Percentiles rank a stretch among this genome's conserved stretches.
These are phyloP conservation scores for Ambastaia sidthimunki DNA, from an alignment of 2,797 vertebrate genomes.

Conservation along the genomic window DNA sequence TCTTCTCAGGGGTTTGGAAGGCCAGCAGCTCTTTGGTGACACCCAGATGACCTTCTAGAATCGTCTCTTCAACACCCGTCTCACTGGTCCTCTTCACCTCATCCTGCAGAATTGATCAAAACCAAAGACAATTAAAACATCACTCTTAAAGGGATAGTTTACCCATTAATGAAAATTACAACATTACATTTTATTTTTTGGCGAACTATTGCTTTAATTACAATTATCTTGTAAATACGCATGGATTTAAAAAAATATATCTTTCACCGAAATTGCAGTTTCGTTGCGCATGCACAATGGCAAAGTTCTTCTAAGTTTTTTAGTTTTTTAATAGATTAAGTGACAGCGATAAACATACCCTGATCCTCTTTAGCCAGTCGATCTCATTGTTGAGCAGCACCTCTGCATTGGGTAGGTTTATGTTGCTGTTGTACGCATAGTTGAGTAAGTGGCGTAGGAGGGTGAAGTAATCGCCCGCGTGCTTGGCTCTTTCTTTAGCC, in stretches of 20 bases:
- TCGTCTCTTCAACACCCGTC: constrained; percentile 95
- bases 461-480: constrained; percentile 96
- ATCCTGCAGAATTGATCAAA: constrained; percentile 76
- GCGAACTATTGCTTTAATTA: no score
- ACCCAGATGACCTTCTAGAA: constrained; percentile 94
- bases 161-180: no score
- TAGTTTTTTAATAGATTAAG: not conserved
- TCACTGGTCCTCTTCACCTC: constrained; percentile 96
- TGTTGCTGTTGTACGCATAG: constrained; percentile 98
- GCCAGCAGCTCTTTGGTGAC: constrained; percentile 96
- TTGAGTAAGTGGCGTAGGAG: constrained; percentile 94
- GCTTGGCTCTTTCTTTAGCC: constrained; percentile 94
- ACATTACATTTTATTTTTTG: no score
- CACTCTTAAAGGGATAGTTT: no score
- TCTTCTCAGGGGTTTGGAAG: constrained; percentile 98
- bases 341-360: constrained; percentile 77
- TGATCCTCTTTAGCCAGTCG: constrained; percentile 96
- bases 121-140: not conserved
- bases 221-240: no score
- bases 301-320: no score
- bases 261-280: no score
- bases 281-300: no score
- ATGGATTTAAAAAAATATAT: no score
- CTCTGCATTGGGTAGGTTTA: constrained; percentile 97
- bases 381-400: constrained; percentile 99